Conservation (phyloP, 2,797 vertebrate genomes). For the Sciurus vulgaris region DNA sequence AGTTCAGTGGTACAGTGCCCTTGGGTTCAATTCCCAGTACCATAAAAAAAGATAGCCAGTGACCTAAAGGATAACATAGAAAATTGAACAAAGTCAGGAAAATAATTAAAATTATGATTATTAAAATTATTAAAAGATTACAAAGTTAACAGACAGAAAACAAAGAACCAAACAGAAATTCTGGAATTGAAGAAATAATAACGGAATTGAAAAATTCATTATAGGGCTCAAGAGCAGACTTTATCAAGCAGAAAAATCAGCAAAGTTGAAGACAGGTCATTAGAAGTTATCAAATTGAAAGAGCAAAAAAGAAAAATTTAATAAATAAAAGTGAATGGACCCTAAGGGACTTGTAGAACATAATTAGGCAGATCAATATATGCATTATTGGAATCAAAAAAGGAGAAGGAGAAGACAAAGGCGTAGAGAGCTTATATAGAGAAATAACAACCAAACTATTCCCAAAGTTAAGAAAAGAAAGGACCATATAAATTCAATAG, state of each 20-base stretch:
- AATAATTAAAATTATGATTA: not conserved
- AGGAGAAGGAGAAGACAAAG: not conserved
- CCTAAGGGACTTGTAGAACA: not conserved
- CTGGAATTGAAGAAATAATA: no score
- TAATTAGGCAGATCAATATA: no score
- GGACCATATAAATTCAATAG: not conserved
- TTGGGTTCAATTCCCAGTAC: no score
- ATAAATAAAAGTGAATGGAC: no score
- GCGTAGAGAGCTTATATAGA: not conserved
- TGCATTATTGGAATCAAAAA: fast-evolving
- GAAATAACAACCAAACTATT: not conserved
- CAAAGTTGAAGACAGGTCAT: no score
- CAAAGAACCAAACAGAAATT: no score
- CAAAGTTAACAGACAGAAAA: not conserved
- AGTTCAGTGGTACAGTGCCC: no score
- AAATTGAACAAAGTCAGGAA: not conserved
- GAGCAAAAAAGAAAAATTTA: not conserved
- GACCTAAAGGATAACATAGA: not conserved
- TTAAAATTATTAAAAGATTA: not conserved
- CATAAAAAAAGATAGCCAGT: no score
- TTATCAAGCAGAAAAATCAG: not conserved
- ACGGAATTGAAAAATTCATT: no score
- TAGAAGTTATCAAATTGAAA: not conserved
- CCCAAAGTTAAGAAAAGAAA: not conserved
- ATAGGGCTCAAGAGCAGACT: no score